phyloP scores from a whole-genome alignment of 2,113 vertebrate genomes.

The Calypte anna region DNA sequence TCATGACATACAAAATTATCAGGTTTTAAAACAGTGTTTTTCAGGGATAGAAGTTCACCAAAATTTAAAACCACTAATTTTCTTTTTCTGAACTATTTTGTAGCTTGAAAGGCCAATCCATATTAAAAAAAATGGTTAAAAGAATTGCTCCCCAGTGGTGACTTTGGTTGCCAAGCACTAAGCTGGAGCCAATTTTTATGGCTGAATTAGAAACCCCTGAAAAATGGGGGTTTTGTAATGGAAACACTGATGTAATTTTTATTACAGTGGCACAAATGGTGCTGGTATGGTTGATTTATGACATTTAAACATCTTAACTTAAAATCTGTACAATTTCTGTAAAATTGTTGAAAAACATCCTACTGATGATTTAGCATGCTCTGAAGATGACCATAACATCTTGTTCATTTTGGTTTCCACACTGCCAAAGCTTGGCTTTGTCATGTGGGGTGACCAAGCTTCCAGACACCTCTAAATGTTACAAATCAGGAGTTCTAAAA shows the following conservation, averaged over 20 bases:
- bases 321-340: conserved; percentile 26
- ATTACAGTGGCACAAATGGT: conserved; percentile 40
- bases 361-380: conserved; percentile 44
- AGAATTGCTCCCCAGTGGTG: conserved; percentile 74
- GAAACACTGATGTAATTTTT: conserved; percentile 66
- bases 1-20: conserved; percentile 73
- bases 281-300: conserved; percentile 44
- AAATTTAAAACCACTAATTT: conserved; percentile 78
- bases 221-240: conserved; percentile 28
- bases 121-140: conserved; percentile 67
- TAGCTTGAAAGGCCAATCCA: conserved; percentile 63
- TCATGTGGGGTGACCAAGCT: neutral
- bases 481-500: neutral
- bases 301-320: conserved; percentile 18
- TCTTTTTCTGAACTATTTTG: conserved; percentile 64
- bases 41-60: conserved; percentile 71
- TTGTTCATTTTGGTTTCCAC: conserved; percentile 10
- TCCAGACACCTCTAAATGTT: neutral
- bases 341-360: conserved; percentile 32
- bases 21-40: conserved; percentile 73
- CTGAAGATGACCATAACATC: conserved; percentile 13
- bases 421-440: neutral
- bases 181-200: conserved; percentile 59
- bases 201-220: conserved; percentile 55
- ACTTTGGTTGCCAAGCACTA: conserved; percentile 66